These are phyloP conservation scores for Ceyx cyanopectus DNA, from an alignment of 2,113 vertebrate species.

Conservation along the genomic window DNA sequence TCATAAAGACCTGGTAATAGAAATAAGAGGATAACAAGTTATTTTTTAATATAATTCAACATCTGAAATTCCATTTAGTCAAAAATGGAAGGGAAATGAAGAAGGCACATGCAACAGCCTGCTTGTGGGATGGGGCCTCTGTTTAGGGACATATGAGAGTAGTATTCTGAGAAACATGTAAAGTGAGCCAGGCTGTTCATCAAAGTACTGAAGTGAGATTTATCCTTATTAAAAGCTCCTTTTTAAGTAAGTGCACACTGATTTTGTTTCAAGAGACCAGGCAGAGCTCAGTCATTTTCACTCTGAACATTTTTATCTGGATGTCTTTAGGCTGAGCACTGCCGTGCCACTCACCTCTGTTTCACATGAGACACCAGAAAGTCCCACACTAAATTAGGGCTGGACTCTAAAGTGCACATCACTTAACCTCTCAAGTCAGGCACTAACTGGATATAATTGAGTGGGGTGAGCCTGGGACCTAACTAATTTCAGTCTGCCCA, in stretches of 20 bases:
- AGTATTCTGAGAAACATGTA: neutral
- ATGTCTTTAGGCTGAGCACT: neutral
- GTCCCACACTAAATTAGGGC: conserved; percentile 7
- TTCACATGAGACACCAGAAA: neutral
- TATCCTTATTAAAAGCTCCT: neutral
- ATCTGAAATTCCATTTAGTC: neutral
- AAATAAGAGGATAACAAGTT: neutral
- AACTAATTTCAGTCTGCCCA: neutral
- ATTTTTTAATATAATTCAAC: neutral
- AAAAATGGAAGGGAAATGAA: neutral
- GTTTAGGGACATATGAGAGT: neutral
- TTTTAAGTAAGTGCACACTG: neutral
- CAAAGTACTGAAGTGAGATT: neutral
- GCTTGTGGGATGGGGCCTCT: neutral
- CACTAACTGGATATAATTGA: neutral
- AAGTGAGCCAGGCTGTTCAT: neutral
- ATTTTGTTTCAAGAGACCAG: neutral
- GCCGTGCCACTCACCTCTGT: neutral
- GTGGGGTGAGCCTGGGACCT: neutral
- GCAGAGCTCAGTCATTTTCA: neutral
- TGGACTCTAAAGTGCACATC: neutral
- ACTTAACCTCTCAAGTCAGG: neutral
- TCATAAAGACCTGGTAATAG: neutral
- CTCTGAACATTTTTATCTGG: neutral
- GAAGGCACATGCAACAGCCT: neutral